Evolutionary conservation across 2,797 vertebrate species (phyloP), one percentile per base, ranked within the genome.

Genomic region (Rhinogobio ventralis): DNA sequence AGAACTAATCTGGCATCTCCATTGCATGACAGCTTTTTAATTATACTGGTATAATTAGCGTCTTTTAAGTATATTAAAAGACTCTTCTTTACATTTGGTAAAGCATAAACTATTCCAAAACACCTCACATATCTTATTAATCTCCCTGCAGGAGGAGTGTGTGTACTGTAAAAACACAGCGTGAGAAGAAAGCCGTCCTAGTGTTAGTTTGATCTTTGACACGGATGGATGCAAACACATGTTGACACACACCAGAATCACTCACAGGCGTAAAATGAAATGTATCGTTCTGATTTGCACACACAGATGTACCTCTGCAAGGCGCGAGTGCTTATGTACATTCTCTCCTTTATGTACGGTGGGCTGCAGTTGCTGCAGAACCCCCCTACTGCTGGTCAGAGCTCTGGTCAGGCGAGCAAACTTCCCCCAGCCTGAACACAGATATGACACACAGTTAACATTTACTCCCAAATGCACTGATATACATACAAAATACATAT

Each of bases 281-380:
- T 79, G n/a, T 62, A 57, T 76, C 28, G 46, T 39, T 36, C 28
- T 55, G 67, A n/a, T 23, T 17, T n/a, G 2, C 74, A 78, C 55
- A 68, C 46, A 60, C 28, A 36, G 30, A 73, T 13, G 23, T 96
- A 99, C 98, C 97, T 99, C 98, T 53, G 98, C 98, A 81, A 99
- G 94, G 78, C 98, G 96, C 0, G 97, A 99, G 93, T 99, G 98
- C 89, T 99, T 99, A 93, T 97, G 98, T 80, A 99, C 97, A 0
- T 98, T 99, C 92, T 99, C 98, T 89, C 98, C 98, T 92, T 98
- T 98, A 90, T 99, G 98, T 69, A 99, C 98, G 0, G 97, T 98
- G 0, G 98, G 98, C 90, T 98, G 97, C 73, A 99, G 95, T 91
- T 99, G 98, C 89, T 99, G 98, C 57, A 99, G 91, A 68, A 99